Evolutionary conservation across 2,797 vertebrate genomes (phyloP), one percentile per base, ranked within the genome.

Genomic region (Acrocephalus scirpaceus): DNA sequence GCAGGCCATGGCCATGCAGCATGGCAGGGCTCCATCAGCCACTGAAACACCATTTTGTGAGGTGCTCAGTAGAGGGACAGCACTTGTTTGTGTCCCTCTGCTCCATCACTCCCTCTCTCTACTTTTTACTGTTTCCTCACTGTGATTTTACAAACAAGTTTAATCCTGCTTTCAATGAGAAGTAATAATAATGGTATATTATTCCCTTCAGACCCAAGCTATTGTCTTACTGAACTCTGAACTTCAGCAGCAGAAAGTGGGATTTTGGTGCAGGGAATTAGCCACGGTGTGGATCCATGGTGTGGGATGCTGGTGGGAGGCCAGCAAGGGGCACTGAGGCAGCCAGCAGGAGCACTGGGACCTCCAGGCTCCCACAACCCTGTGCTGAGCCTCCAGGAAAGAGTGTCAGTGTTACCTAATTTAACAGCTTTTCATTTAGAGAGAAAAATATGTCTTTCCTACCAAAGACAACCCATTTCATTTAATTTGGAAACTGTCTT

Each of bases 301-400:
- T 47, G 27, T 60, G 14, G 48, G 27, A 61, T 80, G 66, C 70
- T 14, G 16, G n/a, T 89, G 86, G 88, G 58, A 82, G 61, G 74
- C 32, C 11, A 23, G 60, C 6, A 1, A 29, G 40, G 12, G 54
- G 79, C 32, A 25, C 50, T 71, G 79, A 13, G 4, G 81, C 45
- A 32, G 87, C 85, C 79, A 51, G 79, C 47, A 34, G 56, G 58
- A 82, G 42, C 51, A 70, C 15, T 19, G 80, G 53, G 53, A 45
- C 44, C 65, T 90, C 90, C 7, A 14, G 62, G 67, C 72, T 58
- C 66, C 64, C 0, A 2, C 90, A 81, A 78, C 42, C 23, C 72
- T 60, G 27, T 66, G 64, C 48, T 51, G 72, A 96, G 81, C 89
- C 78, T 89, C 88, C 90, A 92, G 92, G 79, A 90, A 93, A 75